Base-by-base conservation (phyloP, 2,113 vertebrate genomes). In the Trogon melanurus region DNA sequence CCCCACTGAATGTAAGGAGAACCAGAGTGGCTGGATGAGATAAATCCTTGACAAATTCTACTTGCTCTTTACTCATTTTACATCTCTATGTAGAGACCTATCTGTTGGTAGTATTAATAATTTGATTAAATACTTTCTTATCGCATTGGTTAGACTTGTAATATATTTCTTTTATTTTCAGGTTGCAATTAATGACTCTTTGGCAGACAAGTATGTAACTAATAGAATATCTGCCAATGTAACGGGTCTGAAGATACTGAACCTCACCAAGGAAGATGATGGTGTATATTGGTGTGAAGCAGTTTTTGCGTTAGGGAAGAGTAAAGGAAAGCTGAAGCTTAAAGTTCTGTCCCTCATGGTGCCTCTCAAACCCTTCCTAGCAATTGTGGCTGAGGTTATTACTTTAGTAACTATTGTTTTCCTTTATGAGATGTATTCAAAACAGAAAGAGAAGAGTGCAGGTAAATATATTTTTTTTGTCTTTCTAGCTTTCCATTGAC, bases 281-380 rank as follows among this genome's bases (percentile, higher is more conserved):
- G 98, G 98, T 5, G n/a, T 60, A 67, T 99, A 98, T 84, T 95
- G 89, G 89, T 99, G 99, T 81, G 97, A 91, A 1, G 99, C 99
- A 0, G 29, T 90, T 44, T 99, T 98, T 85, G 51, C 71, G 14
- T 79, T 99, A 47, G 95, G 97, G 12, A 91, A 82, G 60, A 97
- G 96, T 1, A 79, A 94, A 85, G 67, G 90, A 10, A 93, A 34
- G 0, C 19, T 98, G 79, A 47, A 97, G 4, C 96, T 99, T 21
- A 98, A 71, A 60, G 98, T 99, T 58, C 96, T 99, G 64, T 98
- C 97, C 45, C 95, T 98, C 51, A 17, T 94, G 26, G 98, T 97
- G 67, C 99, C 99, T n/a, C 98, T 99, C 75, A 99, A 99, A 88
- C 98, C 98, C 2, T 99, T 99, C 89, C 7, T 99, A 8, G 98